These are phyloP conservation scores for Dinomys branickii DNA, from an alignment of 2,113 vertebrate species.

Conservation along the genomic window DNA sequence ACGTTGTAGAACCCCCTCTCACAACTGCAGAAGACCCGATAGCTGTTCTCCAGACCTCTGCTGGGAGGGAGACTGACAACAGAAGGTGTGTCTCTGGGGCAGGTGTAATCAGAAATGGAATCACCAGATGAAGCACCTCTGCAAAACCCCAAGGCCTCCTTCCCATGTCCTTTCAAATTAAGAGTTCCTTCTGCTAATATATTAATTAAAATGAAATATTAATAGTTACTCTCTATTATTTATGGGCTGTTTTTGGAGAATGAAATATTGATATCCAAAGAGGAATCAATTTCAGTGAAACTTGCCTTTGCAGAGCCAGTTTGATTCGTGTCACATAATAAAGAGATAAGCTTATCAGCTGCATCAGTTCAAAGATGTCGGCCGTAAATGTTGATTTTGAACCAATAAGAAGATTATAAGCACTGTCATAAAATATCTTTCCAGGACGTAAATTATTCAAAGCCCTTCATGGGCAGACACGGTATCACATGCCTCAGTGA, in stretches of 20 bases:
- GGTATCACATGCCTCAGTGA: constrained; percentile 67
- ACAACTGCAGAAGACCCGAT: background rate
- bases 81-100: background rate
- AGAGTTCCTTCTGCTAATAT: constrained; percentile 66
- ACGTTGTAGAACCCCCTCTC: background rate
- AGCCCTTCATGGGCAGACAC: constrained; percentile 58
- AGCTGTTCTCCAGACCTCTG: background rate
- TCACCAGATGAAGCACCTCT: background rate
- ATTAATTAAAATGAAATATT: constrained; percentile 79
- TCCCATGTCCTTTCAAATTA: constrained; percentile 40
- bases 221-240: constrained; percentile 72
- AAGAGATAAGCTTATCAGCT: constrained; percentile 75
- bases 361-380: constrained; percentile 54
- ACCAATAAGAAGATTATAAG: constrained; percentile 67
- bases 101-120: background rate
- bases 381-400: constrained; percentile 76
- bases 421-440: constrained; percentile 74
- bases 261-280: constrained; percentile 70
- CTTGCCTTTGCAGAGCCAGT: background rate
- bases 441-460: constrained; percentile 72
- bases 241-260: constrained; percentile 64
- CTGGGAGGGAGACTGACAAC: background rate
- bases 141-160: constrained; percentile 18
- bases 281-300: constrained; percentile 66
- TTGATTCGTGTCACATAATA: constrained; percentile 59